Conservation (phyloP, 1,140 invertebrate genomes). For the Watersipora subatra region DNA sequence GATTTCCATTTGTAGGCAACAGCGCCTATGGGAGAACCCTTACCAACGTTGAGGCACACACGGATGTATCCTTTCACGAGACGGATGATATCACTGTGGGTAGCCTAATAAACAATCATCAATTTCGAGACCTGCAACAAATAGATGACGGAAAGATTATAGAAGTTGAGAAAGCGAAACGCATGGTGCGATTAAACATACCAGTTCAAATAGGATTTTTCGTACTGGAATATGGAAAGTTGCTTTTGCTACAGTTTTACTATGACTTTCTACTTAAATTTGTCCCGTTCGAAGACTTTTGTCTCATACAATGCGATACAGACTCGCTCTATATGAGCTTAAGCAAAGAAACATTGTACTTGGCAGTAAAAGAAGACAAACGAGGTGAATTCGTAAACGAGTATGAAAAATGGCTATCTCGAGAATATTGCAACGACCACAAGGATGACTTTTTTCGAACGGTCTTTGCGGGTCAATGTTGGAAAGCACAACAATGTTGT, state of each 20-base stretch:
- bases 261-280: slow-evolving; percentile 4
- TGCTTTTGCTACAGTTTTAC: slow-evolving; percentile 7
- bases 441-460: neutral
- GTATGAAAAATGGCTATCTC: neutral
- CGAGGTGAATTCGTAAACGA: neutral
- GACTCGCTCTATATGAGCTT: slow-evolving; percentile 7
- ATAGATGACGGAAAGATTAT: neutral
- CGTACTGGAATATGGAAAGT: slow-evolving; percentile 5
- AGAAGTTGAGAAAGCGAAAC: slow-evolving; percentile 5
- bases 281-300: neutral
- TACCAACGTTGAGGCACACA: neutral
- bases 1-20: neutral
- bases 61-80: neutral
- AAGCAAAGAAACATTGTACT: neutral
- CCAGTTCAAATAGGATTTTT: slow-evolving; percentile 6
- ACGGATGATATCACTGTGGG: neutral
- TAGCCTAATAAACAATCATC: neutral
- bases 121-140: neutral
- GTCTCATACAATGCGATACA: slow-evolving; percentile 6
- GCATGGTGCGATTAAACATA: neutral
- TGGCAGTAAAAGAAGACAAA: neutral
- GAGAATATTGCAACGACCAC: neutral
- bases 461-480: neutral
- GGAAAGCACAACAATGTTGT: neutral
- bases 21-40: neutral